A percentile compares a stretch with the other conserved stretches of the same genome.
Conservation (phyloP, 2,797 vertebrate genomes). For the Pangasius djambal region DNA sequence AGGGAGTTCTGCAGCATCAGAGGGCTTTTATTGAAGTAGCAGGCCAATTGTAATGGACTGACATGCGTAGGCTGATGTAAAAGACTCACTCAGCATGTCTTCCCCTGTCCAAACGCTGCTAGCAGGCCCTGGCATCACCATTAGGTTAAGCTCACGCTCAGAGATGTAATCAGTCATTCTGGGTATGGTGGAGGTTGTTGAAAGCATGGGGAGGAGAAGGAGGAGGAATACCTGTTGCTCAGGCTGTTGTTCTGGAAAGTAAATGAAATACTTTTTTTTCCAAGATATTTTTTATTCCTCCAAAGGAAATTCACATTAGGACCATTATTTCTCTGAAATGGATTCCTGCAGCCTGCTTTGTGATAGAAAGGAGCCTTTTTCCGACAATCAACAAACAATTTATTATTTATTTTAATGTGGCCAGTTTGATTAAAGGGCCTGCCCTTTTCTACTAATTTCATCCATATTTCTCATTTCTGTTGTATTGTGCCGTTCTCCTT, state of each 20-base stretch:
- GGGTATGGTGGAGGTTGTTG: constrained; percentile 40
- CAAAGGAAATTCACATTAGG: constrained; percentile 41
- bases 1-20: constrained; percentile 9
- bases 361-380: constrained; percentile 34
- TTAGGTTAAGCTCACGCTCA: constrained; percentile 47
- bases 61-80: constrained; percentile 37
- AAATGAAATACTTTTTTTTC: constrained; percentile 40
- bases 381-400: constrained; percentile 20
- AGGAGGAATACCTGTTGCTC: constrained; percentile 32
- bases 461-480: constrained; percentile 18
- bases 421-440: constrained; percentile 28
- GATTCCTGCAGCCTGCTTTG: constrained; percentile 37
- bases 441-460: constrained; percentile 34
- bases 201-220: constrained; percentile 33
- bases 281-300: constrained; percentile 46
- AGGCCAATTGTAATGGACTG: constrained; percentile 39
- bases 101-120: constrained; percentile 22
- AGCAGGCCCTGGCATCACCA: constrained; percentile 25
- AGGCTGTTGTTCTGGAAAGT: constrained; percentile 17
- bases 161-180: constrained; percentile 52
- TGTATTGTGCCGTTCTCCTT: constrained; percentile 30
- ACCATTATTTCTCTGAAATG: constrained; percentile 48
- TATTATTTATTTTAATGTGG: constrained; percentile 44
- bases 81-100: constrained; percentile 39
- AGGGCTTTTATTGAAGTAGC: constrained; percentile 41